Conservation (phyloP, 2,797 vertebrate species). For the Cyprinella venusta region DNA sequence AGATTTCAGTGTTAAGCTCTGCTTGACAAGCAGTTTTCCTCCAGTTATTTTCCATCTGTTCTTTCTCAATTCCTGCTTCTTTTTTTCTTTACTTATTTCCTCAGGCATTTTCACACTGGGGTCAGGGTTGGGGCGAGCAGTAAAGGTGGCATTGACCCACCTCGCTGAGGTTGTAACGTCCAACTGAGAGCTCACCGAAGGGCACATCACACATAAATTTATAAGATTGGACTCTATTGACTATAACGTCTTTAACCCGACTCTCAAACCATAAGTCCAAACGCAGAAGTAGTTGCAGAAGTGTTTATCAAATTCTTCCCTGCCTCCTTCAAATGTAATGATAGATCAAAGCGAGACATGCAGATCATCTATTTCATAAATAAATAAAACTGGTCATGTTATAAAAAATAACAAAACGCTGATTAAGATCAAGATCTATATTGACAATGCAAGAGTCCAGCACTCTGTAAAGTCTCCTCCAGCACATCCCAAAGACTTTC, state of each 20-base stretch:
- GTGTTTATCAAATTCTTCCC: neutral
- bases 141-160: conserved; percentile 13
- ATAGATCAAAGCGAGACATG: conserved; percentile 7
- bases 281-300: neutral
- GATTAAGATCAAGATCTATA: too few species aligned
- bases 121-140: conserved; percentile 14
- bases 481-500: too few species aligned
- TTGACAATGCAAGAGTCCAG: too few species aligned
- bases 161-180: neutral
- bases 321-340: conserved; percentile 6
- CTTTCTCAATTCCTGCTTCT: neutral
- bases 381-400: too few species aligned
- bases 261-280: neutral
- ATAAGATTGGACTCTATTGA: neutral
- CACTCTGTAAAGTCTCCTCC: too few species aligned
- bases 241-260: neutral
- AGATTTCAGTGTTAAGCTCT: neutral
- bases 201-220: neutral
- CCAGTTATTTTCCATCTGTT: neutral
- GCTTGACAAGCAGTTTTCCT: neutral
- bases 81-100: neutral
- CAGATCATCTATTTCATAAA: neutral
- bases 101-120: conserved; percentile 6
- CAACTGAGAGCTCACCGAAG: neutral
- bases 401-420: too few species aligned